Conservation (phyloP, 2,113 vertebrate genomes). For the Pica pica region DNA sequence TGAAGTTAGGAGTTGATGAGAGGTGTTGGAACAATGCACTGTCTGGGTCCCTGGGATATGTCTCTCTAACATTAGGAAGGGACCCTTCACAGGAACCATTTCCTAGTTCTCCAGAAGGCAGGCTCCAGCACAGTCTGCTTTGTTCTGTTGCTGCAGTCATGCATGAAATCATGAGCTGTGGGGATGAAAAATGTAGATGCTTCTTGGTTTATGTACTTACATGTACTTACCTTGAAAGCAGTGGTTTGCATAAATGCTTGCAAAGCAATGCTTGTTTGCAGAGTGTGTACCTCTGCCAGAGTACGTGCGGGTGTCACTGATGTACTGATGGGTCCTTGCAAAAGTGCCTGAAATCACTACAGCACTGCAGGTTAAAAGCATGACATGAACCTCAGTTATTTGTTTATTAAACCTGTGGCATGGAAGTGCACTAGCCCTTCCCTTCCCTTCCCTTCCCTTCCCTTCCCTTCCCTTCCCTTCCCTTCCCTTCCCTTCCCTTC, state of each 20-base stretch:
- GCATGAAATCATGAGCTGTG: not conserved
- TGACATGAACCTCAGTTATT: not conserved
- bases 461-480: too few species aligned
- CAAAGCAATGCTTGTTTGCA: not conserved
- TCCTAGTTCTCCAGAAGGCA: not conserved
- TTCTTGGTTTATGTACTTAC: not conserved
- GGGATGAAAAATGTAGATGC: not conserved
- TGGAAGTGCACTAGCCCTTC: not conserved
- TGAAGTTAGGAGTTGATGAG: not conserved
- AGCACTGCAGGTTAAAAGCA: not conserved
- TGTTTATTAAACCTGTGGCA: not conserved
- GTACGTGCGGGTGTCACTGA: accelerated
- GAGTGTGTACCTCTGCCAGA: not conserved
- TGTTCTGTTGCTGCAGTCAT: accelerated
- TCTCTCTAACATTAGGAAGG: not conserved
- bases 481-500: too few species aligned
- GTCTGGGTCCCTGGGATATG: not conserved
- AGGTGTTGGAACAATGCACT: not conserved
- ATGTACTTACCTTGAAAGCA: not conserved
- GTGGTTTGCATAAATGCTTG: not conserved
- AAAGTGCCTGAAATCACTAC: not conserved
- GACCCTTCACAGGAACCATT: not conserved
- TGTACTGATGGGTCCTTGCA: not conserved
- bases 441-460: too few species aligned
- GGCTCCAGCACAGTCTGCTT: not conserved